Evolutionary conservation across 2,888 invertebrate species (phyloP), one percentile per base, ranked within the genome.

Genomic region (Nebria brevicollis): DNA sequence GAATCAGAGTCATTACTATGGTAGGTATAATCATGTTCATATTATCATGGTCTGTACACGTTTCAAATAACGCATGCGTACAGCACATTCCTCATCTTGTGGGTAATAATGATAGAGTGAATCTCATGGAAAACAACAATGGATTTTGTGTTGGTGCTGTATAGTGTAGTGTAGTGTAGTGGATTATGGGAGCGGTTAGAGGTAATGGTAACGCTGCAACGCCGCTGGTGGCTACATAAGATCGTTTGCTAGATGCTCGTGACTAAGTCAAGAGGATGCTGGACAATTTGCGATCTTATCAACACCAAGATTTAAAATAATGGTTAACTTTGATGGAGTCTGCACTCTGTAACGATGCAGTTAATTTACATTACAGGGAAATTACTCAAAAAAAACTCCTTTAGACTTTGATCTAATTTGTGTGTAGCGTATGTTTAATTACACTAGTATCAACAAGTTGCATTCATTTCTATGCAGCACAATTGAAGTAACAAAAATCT

Each of bases 231-330:
- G 54, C 54, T 54, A 13, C 54, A 13, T 13, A 54, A 54, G 54
- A 54, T 54, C 54, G 54, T 54, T 54, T 43, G 7, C 7, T 43
- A 43, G 43, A 43, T 43, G 43, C 43, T 54, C 54, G 54, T 54
- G 54, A 54, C 54, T 13, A 54, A 54, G 54, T 54, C 54, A 54
- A 54, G 54, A 54, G 54, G 54, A 54, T 54, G 54, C 54, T 54
- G 54, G 54, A 54, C 54, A 54, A 54, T 54, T 54, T 54, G 54
- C 13, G 54, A 54, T 54, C 7, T 54, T 54, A 54, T 54, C 54
- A 54, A 54, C 54, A 54, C 54, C 54, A 54, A 54, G 54, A 54
- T 54, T 54, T 54, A 54, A 54, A 54, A 54, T 54, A 54, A 54
- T 54, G 54, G 54, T 54, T 34, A 54, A 54, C 54, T 54, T 54